Conservation (phyloP, 92 coral and sea anemone species). For the Porites evermanni region DNA sequence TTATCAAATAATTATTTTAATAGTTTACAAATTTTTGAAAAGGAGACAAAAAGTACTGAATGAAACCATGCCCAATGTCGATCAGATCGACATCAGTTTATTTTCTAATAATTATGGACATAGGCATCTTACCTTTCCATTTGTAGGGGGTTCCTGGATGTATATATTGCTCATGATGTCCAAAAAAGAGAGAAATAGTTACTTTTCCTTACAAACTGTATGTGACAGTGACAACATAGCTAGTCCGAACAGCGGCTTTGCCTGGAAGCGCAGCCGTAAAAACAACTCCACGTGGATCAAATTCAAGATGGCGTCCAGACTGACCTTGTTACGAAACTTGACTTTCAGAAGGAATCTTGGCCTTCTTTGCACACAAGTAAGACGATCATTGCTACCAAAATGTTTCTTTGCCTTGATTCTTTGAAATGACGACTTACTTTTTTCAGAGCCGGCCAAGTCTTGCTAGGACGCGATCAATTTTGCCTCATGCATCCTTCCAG, state of each 20-base stretch:
- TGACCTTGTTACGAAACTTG: slow-evolving; percentile 48
- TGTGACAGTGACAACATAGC: background rate
- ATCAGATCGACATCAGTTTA: background rate
- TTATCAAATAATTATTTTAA: too few relatives aligned
- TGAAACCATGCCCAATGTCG: too few relatives aligned
- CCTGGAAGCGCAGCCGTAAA: slow-evolving; percentile 38
- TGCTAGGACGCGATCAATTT: background rate
- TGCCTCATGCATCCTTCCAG: background rate
- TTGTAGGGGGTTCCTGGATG: slow-evolving; percentile 98
- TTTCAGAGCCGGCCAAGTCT: slow-evolving; percentile 31
- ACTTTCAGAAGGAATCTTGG: slow-evolving; percentile 46
- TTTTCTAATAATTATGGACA: background rate
- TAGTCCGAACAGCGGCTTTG: slow-evolving; percentile 60
- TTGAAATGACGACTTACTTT: background rate
- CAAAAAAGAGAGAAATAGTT: background rate
- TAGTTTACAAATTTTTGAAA: too few relatives aligned
- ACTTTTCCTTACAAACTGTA: background rate
- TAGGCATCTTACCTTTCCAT: slow-evolving; percentile 79
- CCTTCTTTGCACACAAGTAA: slow-evolving; percentile 43
- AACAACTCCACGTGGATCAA: slow-evolving; percentile 55
- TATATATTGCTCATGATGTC: slow-evolving; percentile 92
- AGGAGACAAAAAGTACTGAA: background rate
- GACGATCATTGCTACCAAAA: background rate
- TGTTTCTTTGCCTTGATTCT: background rate
- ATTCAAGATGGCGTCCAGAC: slow-evolving; percentile 84